Conservation (phyloP, 2,113 vertebrate genomes). For the Eulacestoma nigropectus region DNA sequence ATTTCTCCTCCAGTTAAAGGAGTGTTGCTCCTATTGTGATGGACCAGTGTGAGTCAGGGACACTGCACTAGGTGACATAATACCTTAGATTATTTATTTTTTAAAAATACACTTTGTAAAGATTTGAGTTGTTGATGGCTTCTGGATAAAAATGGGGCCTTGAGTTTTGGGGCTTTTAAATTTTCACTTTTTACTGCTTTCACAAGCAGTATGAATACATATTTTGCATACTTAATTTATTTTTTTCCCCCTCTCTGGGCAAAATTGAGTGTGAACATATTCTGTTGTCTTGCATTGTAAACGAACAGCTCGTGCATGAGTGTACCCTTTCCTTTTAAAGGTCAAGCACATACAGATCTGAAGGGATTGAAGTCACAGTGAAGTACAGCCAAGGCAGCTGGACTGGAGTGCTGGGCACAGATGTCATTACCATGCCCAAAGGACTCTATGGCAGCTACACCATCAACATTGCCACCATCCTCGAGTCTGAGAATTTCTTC, state of each 20-base stretch:
- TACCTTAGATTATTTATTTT: background rate
- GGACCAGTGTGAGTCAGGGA: background rate
- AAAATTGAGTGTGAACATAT: background rate
- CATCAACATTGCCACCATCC: conserved; percentile 89
- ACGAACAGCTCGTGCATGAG: background rate
- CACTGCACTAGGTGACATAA: background rate
- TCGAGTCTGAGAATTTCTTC: conserved; percentile 90
- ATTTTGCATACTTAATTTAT: background rate
- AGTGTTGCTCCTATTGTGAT: background rate
- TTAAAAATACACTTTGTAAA: background rate
- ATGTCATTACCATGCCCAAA: conserved; percentile 81
- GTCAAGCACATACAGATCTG: conserved; percentile 80
- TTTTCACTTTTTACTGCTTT: background rate
- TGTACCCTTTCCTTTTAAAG: conserved; percentile 63
- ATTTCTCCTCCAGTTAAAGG: background rate
- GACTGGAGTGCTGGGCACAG: conserved; percentile 87
- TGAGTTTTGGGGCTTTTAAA: background rate
- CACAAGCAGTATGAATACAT: background rate
- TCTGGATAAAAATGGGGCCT: background rate
- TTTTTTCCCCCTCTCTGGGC: background rate
- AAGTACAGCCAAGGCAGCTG: conserved; percentile 95
- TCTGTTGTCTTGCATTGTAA: background rate
- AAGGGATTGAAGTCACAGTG: conserved; percentile 77
- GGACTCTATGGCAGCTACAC: conserved; percentile 79
- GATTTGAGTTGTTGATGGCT: background rate